phyloP scores from a whole-genome alignment of 2,888 invertebrate genomes.

The Ormyrus rosae region DNA sequence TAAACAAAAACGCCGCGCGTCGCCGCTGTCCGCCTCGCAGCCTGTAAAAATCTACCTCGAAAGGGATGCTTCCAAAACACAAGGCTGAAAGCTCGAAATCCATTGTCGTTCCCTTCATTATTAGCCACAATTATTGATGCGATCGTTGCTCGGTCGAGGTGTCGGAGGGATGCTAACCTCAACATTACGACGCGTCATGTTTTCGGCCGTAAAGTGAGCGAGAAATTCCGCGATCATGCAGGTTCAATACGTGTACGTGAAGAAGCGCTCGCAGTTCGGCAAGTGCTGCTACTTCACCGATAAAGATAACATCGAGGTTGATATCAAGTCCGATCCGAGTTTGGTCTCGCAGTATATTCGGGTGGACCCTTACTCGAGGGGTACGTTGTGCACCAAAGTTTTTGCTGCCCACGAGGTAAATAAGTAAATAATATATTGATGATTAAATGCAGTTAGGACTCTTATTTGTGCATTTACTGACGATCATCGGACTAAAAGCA shows the following conservation, averaged over 20 bases:
- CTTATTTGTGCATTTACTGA: too few relatives aligned
- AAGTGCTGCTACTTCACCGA: constrained; percentile 77
- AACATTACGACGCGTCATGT: not conserved
- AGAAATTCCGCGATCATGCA: constrained; percentile 61
- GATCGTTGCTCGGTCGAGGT: too few relatives aligned
- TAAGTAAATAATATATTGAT: not conserved
- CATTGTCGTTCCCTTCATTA: too few relatives aligned
- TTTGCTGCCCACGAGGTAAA: constrained; percentile 76
- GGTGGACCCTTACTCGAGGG: constrained; percentile 77
- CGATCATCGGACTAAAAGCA: too few relatives aligned
- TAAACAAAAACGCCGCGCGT: not conserved
- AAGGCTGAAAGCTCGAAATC: too few relatives aligned
- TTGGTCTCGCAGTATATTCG: constrained; percentile 76
- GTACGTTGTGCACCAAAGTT: constrained; percentile 76
- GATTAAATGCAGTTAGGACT: too few relatives aligned
- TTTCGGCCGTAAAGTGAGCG: not conserved
- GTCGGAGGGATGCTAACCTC: constrained; percentile 24
- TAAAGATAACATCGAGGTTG: constrained; percentile 72
- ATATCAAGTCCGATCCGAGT: constrained; percentile 72
- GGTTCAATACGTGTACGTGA: constrained; percentile 76
- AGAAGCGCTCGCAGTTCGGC: constrained; percentile 77
- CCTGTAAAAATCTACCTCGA: not conserved
- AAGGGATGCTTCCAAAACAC: too few relatives aligned
- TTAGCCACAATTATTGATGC: too few relatives aligned
- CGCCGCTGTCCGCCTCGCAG: not conserved